Percentiles rank a stretch among this genome's conserved stretches.
These are phyloP conservation scores for Ivindomyrus marchei DNA, from an alignment of 2,113 vertebrate species.

Conservation along the genomic window DNA sequence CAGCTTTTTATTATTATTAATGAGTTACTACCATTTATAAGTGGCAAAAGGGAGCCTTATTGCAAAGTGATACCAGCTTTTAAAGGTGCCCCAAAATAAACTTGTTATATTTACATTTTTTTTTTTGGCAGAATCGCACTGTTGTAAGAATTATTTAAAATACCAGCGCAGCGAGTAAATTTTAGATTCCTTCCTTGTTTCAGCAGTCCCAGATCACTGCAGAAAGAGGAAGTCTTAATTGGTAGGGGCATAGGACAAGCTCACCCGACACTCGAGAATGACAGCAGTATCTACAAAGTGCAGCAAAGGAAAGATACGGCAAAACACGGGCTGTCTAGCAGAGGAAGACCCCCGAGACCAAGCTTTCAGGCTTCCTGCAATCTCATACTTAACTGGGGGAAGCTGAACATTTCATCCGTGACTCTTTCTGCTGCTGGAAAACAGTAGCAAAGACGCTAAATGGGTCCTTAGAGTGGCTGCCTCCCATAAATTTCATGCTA, in stretches of 20 bases:
- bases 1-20: not conserved
- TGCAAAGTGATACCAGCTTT: not conserved
- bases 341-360: not conserved
- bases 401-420: not conserved
- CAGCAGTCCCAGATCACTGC: not conserved
- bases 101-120: not conserved
- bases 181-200: not conserved
- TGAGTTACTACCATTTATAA: not conserved
- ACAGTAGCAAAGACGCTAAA: not conserved
- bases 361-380: not conserved
- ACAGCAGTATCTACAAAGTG: not conserved
- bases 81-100: not conserved
- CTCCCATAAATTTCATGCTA: not conserved
- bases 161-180: not conserved
- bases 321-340: not conserved
- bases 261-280: not conserved
- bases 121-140: not conserved
- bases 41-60: not conserved
- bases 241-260: not conserved
- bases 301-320: not conserved
- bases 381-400: not conserved
- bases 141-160: not conserved
- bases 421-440: not conserved
- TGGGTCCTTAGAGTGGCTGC: not conserved
- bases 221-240: not conserved